These are phyloP conservation scores for Synergus japonicus DNA, from an alignment of 2,888 invertebrate species.

Conservation along the genomic window DNA sequence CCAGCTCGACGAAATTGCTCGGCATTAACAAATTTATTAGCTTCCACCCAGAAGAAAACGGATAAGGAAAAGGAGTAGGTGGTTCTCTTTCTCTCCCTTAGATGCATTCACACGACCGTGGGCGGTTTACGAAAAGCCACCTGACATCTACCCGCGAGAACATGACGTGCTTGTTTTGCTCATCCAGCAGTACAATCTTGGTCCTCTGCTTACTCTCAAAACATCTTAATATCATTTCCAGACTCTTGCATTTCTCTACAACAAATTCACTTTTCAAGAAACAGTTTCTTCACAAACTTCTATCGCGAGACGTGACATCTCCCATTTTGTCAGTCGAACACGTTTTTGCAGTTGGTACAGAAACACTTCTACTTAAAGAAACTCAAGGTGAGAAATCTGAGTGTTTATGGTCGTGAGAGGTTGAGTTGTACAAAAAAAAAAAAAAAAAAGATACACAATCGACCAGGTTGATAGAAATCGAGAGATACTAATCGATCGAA, in stretches of 20 bases:
- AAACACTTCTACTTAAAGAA: background rate
- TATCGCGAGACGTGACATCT: no score
- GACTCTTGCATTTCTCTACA: constrained; percentile 24
- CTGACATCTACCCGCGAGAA: constrained; percentile 58
- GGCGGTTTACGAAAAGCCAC: constrained; percentile 67
- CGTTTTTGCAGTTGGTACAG: no score
- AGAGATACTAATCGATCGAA: background rate
- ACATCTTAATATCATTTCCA: constrained; percentile 66
- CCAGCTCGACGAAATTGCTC: constrained; percentile 12
- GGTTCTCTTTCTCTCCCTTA: constrained; percentile 10
- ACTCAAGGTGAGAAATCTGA: background rate
- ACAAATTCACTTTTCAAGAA: no score
- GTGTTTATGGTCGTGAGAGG: background rate
- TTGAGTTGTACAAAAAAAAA: background rate
- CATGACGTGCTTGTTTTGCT: constrained; percentile 57
- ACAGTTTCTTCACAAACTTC: no score
- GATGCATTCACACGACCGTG: constrained; percentile 50
- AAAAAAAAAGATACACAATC: background rate
- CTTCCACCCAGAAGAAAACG: constrained; percentile 3
- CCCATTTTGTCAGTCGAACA: no score
- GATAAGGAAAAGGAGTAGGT: constrained; percentile 26
- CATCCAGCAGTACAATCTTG: constrained; percentile 48
- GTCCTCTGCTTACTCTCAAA: constrained; percentile 66
- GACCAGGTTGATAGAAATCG: background rate
- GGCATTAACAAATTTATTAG: constrained; percentile 14